phyloP scores from a whole-genome alignment of 2,888 invertebrate species.

The Cheilosia soror region DNA sequence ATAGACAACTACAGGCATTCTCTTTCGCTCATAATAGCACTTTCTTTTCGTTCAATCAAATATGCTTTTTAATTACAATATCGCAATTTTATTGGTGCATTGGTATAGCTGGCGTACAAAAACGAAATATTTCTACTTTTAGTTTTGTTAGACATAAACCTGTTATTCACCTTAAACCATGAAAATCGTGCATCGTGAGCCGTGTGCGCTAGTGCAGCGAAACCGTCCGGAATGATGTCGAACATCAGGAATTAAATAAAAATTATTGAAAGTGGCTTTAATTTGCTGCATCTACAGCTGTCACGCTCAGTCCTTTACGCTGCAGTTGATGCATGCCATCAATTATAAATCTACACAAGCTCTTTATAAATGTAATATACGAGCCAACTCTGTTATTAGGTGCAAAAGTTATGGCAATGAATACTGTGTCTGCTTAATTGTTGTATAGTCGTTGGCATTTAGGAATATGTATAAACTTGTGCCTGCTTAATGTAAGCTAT shows the following conservation, averaged over 20 bases:
- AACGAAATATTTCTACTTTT: neutral
- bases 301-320: slow-evolving; percentile 43
- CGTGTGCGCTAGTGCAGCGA: slow-evolving; percentile 30
- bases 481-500: slow-evolving; percentile 1
- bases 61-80: slow-evolving; percentile 45
- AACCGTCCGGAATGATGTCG: slow-evolving; percentile 43
- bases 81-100: slow-evolving; percentile 40
- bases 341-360: slow-evolving; percentile 35
- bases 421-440: slow-evolving; percentile 52
- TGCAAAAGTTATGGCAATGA: slow-evolving; percentile 58
- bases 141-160: slow-evolving; percentile 14
- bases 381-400: slow-evolving; percentile 32
- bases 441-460: slow-evolving; percentile 62
- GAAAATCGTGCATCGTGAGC: slow-evolving; percentile 50
- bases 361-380: slow-evolving; percentile 10
- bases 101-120: slow-evolving; percentile 12
- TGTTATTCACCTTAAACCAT: slow-evolving; percentile 36
- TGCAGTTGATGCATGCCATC: slow-evolving; percentile 47
- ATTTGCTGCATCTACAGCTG: slow-evolving; percentile 31
- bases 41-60: slow-evolving; percentile 56
- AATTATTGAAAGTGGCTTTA: slow-evolving; percentile 42
- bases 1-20: neutral
- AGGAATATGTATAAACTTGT: slow-evolving; percentile 18
- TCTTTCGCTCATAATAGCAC: slow-evolving; percentile 21
- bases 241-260: slow-evolving; percentile 46